Base-by-base conservation (phyloP, 2,888 invertebrate genomes). In the Drosophila nr. perissopoda region DNA sequence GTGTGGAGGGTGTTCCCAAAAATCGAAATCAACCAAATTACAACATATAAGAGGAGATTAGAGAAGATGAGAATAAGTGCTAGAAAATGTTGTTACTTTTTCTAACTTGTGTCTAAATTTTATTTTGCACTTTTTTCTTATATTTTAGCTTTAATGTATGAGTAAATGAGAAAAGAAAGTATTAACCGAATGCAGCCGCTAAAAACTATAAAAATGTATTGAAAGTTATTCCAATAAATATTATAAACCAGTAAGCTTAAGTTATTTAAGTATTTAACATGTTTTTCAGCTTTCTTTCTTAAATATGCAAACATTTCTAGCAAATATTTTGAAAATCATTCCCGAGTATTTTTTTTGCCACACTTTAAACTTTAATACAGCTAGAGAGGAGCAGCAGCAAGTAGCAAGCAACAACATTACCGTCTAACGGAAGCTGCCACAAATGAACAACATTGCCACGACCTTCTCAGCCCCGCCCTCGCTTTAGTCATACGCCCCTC, bases 361-460 rank as follows among this genome's bases (percentile, higher is more conserved):
- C 25, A 10, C 36, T 36, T 54, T 36, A 36, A 27, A 36, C 69
- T 74, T 84, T 83, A 83, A 88, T 74, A 68, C 46, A 21, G 48
- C 38, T 48, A n/a, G 40, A 27, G 8, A 38, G 56, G 2, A 56
- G 38, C n/a, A 56, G 36, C 27, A 58, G 49, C n/a, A 58, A 59
- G 27, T 36, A 33, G 18, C 36, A 67, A 48, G 34, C 66, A 72
- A 60, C 61, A 73, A 59, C 70, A 82, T 77, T 76, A 71, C 61
- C 73, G 83, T 63, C 70, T 59, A 71, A 68, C 87, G 89, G 89
- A 90, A 83, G 73, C 56, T 18, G 72, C 68, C 77, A 69, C 84
- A 87, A 89, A 86, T 89, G 82, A 89, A 75, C 78, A 88, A 76
- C 74, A 80, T 74, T 83, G 80, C 60, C 79, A 66, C 57, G 80